Percentiles rank a stretch among this genome's conserved stretches.
These are phyloP conservation scores for Folsomia candida DNA, from an alignment of 2,888 invertebrate genomes.

Conservation along the genomic window DNA sequence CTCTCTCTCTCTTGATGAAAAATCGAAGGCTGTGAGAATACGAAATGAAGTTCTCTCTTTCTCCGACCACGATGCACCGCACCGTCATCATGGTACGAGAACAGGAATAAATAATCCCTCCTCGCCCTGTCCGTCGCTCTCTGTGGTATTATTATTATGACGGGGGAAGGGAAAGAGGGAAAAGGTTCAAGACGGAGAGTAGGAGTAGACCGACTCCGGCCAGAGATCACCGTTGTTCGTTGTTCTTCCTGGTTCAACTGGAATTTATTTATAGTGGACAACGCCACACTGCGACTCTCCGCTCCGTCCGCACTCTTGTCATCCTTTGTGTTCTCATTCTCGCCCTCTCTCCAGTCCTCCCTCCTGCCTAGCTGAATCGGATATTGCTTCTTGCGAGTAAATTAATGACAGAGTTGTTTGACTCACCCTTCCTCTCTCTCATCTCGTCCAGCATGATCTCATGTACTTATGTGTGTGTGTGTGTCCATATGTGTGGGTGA, in stretches of 20 bases:
- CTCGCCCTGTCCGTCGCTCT: background rate
- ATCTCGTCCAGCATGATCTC: too few relatives aligned
- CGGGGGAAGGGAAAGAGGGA: background rate
- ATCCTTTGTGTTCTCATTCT: background rate
- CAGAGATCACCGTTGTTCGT: too few relatives aligned
- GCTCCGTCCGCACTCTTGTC: too few relatives aligned
- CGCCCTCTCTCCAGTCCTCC: background rate
- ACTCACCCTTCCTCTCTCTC: background rate
- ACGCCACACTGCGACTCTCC: background rate
- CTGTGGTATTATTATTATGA: slow-evolving; percentile 3
- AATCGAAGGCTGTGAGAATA: slow-evolving; percentile 12
- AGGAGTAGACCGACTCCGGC: too few relatives aligned
- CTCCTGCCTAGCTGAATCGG: background rate
- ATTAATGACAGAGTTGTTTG: slow-evolving; percentile 13
- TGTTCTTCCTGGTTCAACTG: background rate
- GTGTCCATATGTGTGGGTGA: background rate
- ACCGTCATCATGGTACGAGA: background rate
- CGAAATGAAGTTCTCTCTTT: background rate
- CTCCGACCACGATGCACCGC: background rate
- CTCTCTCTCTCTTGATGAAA: slow-evolving; percentile 5
- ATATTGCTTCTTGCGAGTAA: slow-evolving; percentile 12
- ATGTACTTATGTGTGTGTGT: too few relatives aligned
- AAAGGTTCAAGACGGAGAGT: background rate
- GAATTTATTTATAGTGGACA: slow-evolving; percentile 5
- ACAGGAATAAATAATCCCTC: background rate